Evolutionary conservation across 2,113 vertebrate genomes (phyloP).

Genomic region (Himantopus leucocephalus): DNA sequence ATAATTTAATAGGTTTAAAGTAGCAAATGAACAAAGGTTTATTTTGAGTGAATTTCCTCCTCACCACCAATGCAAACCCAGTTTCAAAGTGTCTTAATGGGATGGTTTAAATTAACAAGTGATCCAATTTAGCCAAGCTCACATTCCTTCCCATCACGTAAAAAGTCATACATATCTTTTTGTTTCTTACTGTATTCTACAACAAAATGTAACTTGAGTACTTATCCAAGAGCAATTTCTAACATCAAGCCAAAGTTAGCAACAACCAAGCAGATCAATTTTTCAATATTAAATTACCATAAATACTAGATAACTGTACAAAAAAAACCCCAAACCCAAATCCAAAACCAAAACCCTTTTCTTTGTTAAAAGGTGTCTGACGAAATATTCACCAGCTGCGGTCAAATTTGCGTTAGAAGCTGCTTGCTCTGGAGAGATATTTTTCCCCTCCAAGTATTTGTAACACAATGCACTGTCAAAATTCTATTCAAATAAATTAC

Average conservation of each 20-base stretch:
- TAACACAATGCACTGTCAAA: constrained; percentile 19
- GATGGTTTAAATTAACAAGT: constrained; percentile 69
- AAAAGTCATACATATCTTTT: constrained; percentile 55
- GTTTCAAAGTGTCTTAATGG: constrained; percentile 68
- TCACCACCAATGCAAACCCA: constrained; percentile 67
- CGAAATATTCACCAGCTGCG: constrained; percentile 17
- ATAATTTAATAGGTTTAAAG: constrained; percentile 53
- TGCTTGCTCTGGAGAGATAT: constrained; percentile 14
- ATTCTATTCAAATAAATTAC: constrained; percentile 20
- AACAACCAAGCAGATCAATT: constrained; percentile 59
- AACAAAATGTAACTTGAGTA: constrained; percentile 29
- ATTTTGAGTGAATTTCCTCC: constrained; percentile 62
- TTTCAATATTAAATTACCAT: constrained; percentile 42
- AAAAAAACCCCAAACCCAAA: background rate
- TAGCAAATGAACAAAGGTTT: constrained; percentile 58
- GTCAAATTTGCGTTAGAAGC: constrained; percentile 34
- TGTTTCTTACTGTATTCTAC: too few species aligned
- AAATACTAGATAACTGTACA: constrained; percentile 31
- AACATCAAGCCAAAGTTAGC: constrained; percentile 60
- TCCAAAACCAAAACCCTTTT: background rate
- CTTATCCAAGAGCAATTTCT: constrained; percentile 60
- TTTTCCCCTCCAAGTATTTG: background rate
- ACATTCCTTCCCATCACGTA: constrained; percentile 61
- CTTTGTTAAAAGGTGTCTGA: constrained; percentile 43
- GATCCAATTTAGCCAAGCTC: constrained; percentile 63